Evolutionary conservation across 2,888 invertebrate genomes (phyloP).

Genomic region (Tetropium fuscum): DNA sequence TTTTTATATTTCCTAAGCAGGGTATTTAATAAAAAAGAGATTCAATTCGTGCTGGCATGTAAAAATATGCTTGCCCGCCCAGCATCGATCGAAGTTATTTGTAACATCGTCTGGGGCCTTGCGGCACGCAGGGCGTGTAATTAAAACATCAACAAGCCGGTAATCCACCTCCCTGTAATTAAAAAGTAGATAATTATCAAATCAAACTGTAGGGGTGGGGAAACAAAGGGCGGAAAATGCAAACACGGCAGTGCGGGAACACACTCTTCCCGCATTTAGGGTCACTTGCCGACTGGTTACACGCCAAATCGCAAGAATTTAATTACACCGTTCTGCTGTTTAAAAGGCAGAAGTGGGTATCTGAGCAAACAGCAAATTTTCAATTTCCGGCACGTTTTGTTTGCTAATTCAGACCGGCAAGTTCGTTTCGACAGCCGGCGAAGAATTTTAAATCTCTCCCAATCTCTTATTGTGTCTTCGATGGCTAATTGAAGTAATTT

Average conservation of each 20-base stretch:
- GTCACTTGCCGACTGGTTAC: slow-evolving; percentile 49
- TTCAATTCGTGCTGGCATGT: no score
- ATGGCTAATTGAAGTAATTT: slow-evolving; percentile 17
- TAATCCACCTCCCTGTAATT: slow-evolving; percentile 15
- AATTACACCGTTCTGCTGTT: slow-evolving; percentile 55
- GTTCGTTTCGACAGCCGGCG: slow-evolving; percentile 49
- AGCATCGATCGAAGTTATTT: no score
- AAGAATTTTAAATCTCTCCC: slow-evolving; percentile 48
- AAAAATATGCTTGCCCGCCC: no score
- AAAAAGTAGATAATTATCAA: slow-evolving; percentile 32
- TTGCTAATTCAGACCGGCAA: slow-evolving; percentile 54
- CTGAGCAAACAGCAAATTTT: slow-evolving; percentile 56
- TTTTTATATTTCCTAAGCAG: no score
- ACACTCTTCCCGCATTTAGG: slow-evolving; percentile 36
- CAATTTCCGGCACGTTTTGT: slow-evolving; percentile 59
- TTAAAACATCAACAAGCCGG: slow-evolving; percentile 17
- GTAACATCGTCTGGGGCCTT: not conserved
- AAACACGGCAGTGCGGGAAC: no score
- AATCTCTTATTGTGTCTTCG: slow-evolving; percentile 43
- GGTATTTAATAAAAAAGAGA: no score
- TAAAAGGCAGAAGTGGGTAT: slow-evolving; percentile 52
- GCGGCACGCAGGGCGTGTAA: slow-evolving; percentile 2
- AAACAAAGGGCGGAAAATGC: slow-evolving; percentile 22
- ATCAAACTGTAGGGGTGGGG: slow-evolving; percentile 27
- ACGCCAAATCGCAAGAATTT: slow-evolving; percentile 53